These are phyloP conservation scores for Timema cristinae DNA, from an alignment of 2,888 invertebrate species.

Conservation along the genomic window DNA sequence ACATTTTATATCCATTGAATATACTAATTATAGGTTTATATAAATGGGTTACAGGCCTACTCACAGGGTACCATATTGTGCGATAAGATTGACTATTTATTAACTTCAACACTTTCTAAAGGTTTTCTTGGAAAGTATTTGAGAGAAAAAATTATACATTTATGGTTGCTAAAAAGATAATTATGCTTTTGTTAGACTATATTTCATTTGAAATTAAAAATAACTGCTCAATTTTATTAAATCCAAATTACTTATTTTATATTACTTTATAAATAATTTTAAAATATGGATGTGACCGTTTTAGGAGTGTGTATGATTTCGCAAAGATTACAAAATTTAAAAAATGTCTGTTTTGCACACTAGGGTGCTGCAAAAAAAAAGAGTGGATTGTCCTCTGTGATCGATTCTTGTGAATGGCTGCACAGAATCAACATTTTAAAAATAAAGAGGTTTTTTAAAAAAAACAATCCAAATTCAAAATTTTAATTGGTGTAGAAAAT, in stretches of 20 bases:
- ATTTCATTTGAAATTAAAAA: too few relatives aligned
- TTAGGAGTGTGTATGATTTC: constrained; percentile 14
- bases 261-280: constrained; percentile 3
- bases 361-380: neutral
- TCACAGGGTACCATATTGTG: constrained; percentile 18
- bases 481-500: neutral
- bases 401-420: constrained; percentile 61
- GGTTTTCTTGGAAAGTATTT: too few relatives aligned
- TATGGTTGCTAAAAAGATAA: too few relatives aligned
- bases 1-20: too few relatives aligned
- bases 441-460: constrained; percentile 16
- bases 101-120: too few relatives aligned
- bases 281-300: neutral
- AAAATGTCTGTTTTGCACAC: neutral
- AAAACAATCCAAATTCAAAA: constrained; percentile 5
- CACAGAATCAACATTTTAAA: constrained; percentile 47
- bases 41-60: neutral
- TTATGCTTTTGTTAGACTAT: too few relatives aligned
- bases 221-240: neutral
- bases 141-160: too few relatives aligned
- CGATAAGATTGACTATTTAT: too few relatives aligned
- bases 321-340: constrained; percentile 8
- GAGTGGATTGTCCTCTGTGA: constrained; percentile 4
- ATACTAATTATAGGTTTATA: too few relatives aligned
- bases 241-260: neutral